phyloP scores from a whole-genome alignment of 2,888 invertebrate genomes.

The Chymomyza procnemis region DNA sequence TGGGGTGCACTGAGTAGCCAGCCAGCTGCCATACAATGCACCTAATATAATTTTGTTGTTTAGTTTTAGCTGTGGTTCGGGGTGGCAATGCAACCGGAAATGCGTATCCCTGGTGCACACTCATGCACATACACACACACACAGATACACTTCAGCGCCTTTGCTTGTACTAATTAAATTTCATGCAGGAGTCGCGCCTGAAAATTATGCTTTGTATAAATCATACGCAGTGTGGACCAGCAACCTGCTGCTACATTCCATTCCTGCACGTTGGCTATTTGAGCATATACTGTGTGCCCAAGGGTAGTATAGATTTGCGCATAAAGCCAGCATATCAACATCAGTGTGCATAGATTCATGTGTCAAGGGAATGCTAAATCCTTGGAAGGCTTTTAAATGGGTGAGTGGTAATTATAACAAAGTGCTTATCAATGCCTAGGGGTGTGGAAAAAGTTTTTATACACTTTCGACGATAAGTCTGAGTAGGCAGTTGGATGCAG shows the following conservation, averaged over 20 bases:
- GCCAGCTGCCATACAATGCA: not conserved
- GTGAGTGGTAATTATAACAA: too few species aligned
- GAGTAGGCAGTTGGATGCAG: too few species aligned
- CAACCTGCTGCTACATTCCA: not conserved
- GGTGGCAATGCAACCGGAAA: not conserved
- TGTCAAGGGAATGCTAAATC: too few species aligned
- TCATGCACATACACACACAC: too few species aligned
- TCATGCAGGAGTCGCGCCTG: not conserved
- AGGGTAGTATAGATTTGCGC: too few species aligned
- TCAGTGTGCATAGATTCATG: too few species aligned
- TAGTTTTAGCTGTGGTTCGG: not conserved
- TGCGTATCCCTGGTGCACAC: not conserved
- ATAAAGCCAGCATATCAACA: too few species aligned
- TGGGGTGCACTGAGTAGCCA: not conserved
- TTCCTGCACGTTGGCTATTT: not conserved
- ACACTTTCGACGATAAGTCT: too few species aligned
- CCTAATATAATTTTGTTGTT: not conserved
- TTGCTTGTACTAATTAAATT: not conserved
- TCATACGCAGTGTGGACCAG: not conserved
- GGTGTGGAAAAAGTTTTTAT: too few species aligned
- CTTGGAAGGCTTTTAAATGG: too few species aligned
- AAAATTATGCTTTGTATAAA: conserved; percentile 1
- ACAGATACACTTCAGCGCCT: not conserved
- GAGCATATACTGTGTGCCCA: not conserved
- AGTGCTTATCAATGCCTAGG: too few species aligned